These are phyloP conservation scores for Drosophila virilis DNA, from an alignment of 1,140 invertebrate species.

Conservation along the genomic window DNA sequence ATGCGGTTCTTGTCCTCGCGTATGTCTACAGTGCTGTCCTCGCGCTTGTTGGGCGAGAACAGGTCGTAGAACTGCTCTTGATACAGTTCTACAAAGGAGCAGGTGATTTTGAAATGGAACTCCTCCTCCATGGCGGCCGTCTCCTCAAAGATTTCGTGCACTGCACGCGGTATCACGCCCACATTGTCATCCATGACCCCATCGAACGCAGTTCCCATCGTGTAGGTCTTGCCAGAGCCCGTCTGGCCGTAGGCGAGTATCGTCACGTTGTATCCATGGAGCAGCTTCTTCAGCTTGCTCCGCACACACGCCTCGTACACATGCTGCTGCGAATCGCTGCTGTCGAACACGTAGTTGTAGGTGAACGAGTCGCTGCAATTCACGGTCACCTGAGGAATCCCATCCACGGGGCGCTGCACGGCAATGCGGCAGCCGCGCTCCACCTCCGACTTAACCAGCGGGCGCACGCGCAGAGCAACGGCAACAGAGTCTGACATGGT, in stretches of 20 bases:
- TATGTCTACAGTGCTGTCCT: constrained; percentile 91
- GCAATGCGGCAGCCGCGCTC: constrained; percentile 89
- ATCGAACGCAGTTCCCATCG: constrained; percentile 94
- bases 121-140: constrained; percentile 87
- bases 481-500: constrained; percentile 66
- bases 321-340: constrained; percentile 88
- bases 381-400: constrained; percentile 89
- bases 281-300: constrained; percentile 90
- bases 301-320: constrained; percentile 92
- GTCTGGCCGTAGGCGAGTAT: constrained; percentile 97
- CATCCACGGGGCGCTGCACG: constrained; percentile 86
- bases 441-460: constrained; percentile 90
- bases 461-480: constrained; percentile 92
- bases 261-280: constrained; percentile 95
- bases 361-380: constrained; percentile 90
- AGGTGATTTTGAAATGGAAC: constrained; percentile 89
- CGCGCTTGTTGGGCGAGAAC: constrained; percentile 87
- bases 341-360: constrained; percentile 94
- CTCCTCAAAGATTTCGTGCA: constrained; percentile 92
- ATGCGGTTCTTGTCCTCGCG: constrained; percentile 90
- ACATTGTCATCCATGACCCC: constrained; percentile 86
- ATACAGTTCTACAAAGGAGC: constrained; percentile 91
- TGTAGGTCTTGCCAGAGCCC: constrained; percentile 96
- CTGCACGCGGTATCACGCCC: constrained; percentile 94
- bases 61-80: constrained; percentile 93